A percentile compares a stretch with the other conserved stretches of the same genome.
Conservation (phyloP, 2,797 vertebrate species). For the Chrysolophus pictus region DNA sequence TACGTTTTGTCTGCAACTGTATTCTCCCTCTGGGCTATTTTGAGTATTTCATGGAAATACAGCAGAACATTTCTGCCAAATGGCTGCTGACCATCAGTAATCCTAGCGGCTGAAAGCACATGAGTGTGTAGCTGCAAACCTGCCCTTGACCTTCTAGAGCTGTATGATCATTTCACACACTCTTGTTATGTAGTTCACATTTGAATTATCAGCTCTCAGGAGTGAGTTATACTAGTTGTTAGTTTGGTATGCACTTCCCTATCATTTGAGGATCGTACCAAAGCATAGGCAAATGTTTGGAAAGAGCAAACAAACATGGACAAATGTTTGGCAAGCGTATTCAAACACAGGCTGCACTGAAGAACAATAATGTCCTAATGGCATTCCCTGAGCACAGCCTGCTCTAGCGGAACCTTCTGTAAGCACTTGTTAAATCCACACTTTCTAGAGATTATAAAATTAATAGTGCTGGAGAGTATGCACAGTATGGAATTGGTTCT, state of each 20-base stretch:
- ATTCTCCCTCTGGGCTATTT: background rate
- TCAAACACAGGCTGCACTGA: background rate
- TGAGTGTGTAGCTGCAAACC: background rate
- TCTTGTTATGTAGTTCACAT: background rate
- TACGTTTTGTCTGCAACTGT: background rate
- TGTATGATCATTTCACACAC: fast-evolving
- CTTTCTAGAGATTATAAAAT: background rate
- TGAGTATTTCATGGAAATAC: background rate
- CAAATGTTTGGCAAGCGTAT: background rate
- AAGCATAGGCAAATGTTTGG: background rate
- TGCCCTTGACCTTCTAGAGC: background rate
- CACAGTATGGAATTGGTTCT: background rate
- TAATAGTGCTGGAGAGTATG: background rate
- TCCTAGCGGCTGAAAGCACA: background rate
- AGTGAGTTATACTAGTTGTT: background rate
- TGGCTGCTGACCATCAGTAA: constrained; percentile 3
- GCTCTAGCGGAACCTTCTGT: background rate
- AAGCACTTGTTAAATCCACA: background rate
- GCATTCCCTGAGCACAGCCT: background rate
- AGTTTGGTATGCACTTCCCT: background rate
- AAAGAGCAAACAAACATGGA: background rate
- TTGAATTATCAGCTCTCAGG: background rate
- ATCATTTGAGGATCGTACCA: background rate
- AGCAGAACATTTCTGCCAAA: background rate
- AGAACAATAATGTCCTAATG: background rate